These are phyloP conservation scores for Pantala flavescens DNA, from an alignment of 1,140 invertebrate species.

Conservation along the genomic window DNA sequence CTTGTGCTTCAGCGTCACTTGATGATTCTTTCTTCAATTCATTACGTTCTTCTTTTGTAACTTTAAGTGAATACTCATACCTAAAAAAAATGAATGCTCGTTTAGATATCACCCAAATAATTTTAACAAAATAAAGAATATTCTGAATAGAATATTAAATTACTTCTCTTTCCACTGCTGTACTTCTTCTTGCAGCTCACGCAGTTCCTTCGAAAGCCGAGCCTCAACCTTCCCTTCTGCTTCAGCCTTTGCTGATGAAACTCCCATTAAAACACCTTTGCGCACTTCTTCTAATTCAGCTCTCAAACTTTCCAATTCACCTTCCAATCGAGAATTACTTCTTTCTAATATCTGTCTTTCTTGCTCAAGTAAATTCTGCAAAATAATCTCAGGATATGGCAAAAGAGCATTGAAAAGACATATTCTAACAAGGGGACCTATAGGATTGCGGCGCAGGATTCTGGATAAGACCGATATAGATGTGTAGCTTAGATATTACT, in stretches of 20 bases:
- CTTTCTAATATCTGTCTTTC: background rate
- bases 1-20: background rate
- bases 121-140: no score
- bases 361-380: background rate
- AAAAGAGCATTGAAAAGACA: no score
- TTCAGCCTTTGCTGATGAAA: background rate
- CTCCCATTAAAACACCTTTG: background rate
- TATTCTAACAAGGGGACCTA: no score
- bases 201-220: background rate
- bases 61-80: background rate
- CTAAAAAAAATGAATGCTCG: background rate
- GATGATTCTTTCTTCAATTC: background rate
- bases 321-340: background rate
- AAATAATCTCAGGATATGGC: background rate
- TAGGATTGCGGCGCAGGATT: no score
- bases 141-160: background rate
- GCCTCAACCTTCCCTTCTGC: background rate
- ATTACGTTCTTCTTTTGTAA: background rate
- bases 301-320: background rate
- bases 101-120: no score
- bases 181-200: background rate
- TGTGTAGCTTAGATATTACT: no score
- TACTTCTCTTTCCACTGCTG: background rate
- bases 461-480: no score
- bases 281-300: background rate